phyloP scores from a whole-genome alignment of 2,113 vertebrate species.

The Actenoides hombroni region DNA sequence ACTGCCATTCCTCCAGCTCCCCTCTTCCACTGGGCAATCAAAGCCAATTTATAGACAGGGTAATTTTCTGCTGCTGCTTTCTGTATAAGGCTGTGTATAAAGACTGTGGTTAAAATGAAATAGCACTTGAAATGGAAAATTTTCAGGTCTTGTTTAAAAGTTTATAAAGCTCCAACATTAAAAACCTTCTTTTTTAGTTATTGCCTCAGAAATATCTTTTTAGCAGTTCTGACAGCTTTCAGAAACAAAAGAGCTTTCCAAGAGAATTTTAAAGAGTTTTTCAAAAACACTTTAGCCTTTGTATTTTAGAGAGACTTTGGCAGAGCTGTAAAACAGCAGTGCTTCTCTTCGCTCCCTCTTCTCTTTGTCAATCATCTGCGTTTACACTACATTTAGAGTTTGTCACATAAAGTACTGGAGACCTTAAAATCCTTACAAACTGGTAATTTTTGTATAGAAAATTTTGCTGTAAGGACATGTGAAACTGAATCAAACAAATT shows the following conservation, averaged over 20 bases:
- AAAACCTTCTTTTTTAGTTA: not conserved
- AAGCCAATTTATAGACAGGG: not conserved
- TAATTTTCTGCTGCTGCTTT: not conserved
- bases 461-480: not conserved
- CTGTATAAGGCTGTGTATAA: not conserved
- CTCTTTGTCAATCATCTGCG: slow-evolving; percentile 60
- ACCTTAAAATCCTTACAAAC: slow-evolving; percentile 42
- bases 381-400: slow-evolving; percentile 44
- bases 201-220: slow-evolving; percentile 43
- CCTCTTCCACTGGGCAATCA: not conserved
- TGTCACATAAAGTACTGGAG: not conserved
- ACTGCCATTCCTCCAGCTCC: not conserved
- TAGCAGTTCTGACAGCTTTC: slow-evolving; percentile 55
- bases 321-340: slow-evolving; percentile 34
- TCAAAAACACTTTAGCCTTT: slow-evolving; percentile 44
- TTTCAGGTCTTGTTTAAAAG: not conserved
- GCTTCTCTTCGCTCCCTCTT: not conserved
- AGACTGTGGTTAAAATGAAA: not conserved
- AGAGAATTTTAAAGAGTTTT: slow-evolving; percentile 40
- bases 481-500: not conserved
- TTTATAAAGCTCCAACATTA: not conserved
- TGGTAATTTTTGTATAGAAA: not conserved
- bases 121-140: slow-evolving; percentile 3
- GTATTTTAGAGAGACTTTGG: slow-evolving; percentile 51
- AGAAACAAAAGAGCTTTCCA: slow-evolving; percentile 57